Percentiles rank a stretch among this genome's conserved stretches.
These are phyloP conservation scores for Notiomystis cincta DNA, from an alignment of 2,113 vertebrate species.

Conservation along the genomic window DNA sequence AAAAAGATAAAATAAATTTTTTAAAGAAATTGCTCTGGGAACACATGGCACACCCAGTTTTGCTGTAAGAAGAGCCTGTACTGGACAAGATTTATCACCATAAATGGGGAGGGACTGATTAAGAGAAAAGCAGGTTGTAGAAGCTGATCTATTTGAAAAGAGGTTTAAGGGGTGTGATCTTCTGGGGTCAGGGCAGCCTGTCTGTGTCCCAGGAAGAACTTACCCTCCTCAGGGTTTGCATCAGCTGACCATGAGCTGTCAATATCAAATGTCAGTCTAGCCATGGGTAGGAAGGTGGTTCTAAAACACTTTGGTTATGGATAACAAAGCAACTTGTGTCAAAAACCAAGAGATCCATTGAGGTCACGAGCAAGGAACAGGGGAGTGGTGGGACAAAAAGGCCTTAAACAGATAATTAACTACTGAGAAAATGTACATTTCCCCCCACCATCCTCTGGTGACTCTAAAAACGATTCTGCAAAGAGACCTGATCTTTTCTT, in stretches of 20 bases:
- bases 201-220: neutral
- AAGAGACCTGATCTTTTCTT: neutral
- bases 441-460: neutral
- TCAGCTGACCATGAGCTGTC: accelerated
- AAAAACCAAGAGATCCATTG: neutral
- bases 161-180: neutral
- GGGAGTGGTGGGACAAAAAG: neutral
- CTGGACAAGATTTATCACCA: neutral
- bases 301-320: neutral
- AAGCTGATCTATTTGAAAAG: neutral
- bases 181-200: neutral
- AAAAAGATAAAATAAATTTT: neutral
- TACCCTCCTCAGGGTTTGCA: neutral
- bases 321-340: neutral
- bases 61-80: neutral
- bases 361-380: neutral
- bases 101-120: neutral
- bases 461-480: neutral
- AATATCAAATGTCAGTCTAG: neutral
- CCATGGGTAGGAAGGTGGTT: neutral
- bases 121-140: neutral
- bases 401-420: neutral
- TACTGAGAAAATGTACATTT: neutral
- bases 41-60: neutral
- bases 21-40: neutral